A percentile compares a stretch with the other conserved stretches of the same genome.
phyloP scores from a whole-genome alignment of 2,113 vertebrate genomes.

The Capreolus pygargus region DNA sequence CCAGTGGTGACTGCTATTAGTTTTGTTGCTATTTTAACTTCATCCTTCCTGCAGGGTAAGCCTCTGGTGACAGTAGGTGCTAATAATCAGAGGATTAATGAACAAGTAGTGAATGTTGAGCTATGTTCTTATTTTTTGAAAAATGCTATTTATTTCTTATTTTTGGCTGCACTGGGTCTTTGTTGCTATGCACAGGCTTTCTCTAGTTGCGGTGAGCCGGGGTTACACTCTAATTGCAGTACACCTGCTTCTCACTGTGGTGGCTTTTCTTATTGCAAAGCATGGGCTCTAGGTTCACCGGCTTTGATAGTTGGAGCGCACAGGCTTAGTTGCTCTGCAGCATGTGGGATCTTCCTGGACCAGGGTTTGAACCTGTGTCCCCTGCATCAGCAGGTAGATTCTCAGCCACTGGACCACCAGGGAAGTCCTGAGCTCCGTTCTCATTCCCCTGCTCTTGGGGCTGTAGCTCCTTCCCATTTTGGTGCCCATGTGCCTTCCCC shows the following conservation, averaged over 20 bases:
- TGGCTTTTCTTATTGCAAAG: neutral
- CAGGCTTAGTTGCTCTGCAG: neutral
- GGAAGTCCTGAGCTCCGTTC: neutral
- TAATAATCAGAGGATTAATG: neutral
- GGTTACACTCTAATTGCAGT: neutral
- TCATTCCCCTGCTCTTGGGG: rapidly evolving
- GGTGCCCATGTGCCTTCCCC: neutral
- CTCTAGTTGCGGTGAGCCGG: neutral
- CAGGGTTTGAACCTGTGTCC: neutral
- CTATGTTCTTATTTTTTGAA: neutral
- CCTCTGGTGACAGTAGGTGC: neutral
- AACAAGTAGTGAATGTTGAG: neutral
- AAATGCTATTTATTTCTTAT: neutral
- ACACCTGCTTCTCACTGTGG: rapidly evolving
- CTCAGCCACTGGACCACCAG: neutral
- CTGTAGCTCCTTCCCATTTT: neutral
- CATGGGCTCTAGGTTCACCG: neutral
- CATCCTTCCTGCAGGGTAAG: neutral
- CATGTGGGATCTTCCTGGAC: neutral
- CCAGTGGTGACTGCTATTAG: rapidly evolving
- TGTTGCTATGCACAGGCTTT: neutral
- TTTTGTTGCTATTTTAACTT: neutral
- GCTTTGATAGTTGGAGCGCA: neutral
- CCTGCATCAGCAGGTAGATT: neutral
- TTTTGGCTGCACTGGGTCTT: neutral